phyloP scores from a whole-genome alignment of 2,888 invertebrate species.

The Hydroisotoma schaefferi region DNA sequence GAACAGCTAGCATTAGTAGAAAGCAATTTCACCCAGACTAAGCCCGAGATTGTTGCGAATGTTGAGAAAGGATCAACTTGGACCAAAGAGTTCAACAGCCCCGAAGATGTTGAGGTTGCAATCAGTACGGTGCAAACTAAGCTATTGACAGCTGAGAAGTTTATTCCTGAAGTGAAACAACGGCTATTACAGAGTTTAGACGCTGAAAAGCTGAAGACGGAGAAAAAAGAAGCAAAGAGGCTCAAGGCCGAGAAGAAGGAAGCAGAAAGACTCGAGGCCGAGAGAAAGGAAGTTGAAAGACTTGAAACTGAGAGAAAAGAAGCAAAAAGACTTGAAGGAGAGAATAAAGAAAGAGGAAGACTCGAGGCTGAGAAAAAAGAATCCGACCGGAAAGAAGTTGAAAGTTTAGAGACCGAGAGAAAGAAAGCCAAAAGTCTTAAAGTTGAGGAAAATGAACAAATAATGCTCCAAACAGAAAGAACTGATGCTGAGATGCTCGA shows the following conservation, averaged over 20 bases:
- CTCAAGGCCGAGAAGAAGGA: too few species aligned
- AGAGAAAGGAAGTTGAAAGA: too few species aligned
- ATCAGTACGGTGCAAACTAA: conserved; percentile 58
- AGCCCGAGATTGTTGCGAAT: conserved; percentile 37
- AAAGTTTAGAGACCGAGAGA: background rate
- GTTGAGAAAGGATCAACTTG: conserved; percentile 37
- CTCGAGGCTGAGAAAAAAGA: background rate
- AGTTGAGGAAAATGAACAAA: too few species aligned
- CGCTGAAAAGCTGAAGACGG: too few species aligned
- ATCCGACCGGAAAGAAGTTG: background rate
- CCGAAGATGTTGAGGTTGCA: conserved; percentile 49
- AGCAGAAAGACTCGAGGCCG: too few species aligned
- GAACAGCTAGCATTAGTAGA: conserved; percentile 69
- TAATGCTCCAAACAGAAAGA: too few species aligned
- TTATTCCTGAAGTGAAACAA: conserved; percentile 68
- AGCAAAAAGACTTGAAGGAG: too few species aligned
- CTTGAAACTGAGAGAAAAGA: too few species aligned
- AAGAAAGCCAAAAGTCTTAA: too few species aligned
- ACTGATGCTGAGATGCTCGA: too few species aligned
- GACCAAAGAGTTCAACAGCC: conserved; percentile 34
- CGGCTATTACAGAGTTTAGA: conserved; percentile 69
- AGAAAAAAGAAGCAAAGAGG: too few species aligned
- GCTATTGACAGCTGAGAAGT: conserved; percentile 59
- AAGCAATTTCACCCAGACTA: conserved; percentile 25
- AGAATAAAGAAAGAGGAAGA: background rate